Base-by-base conservation (phyloP, 1,140 invertebrate genomes). In the Pseudomyrmex gracilis region DNA sequence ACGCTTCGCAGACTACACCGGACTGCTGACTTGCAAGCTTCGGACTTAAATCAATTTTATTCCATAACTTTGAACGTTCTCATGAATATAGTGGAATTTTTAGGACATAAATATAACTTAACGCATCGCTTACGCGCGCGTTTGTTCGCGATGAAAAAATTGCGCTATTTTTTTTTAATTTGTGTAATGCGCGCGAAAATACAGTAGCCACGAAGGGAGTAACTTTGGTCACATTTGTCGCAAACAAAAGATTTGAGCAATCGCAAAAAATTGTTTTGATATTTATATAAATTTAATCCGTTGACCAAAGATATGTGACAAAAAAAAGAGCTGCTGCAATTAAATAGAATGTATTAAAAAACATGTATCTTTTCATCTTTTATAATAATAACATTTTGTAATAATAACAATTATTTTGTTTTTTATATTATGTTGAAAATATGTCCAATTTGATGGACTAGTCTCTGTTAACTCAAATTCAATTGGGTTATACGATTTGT, bases 11-110 rank as follows among this genome's bases (percentile, higher is more conserved):
- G 51, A 49, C 47, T 70, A 58, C 24, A 43, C 12, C 53, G 20
- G 15, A 34, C 13, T 8, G 34, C 45, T 22, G 53, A 43, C 15
- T 57, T n/a, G 55, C 10, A 3, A 47, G 66, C 63, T 66, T n/a
- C 49, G 22, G 13, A 15, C 43, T 76, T 64, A 76, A 80, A 58
- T 71, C 66, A 53, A 80, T 80, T 71, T 80, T 47, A 80, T 71
- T 58, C n/a, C n/a, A 15, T 4, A 55, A 61, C 76, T 80, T 58
- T 9, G 8, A 53, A 70, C 43, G 20, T 12, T 34, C n/a, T 17
- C 22, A 1, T 58, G 20, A 13, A 51, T 55, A 13, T 2, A 20
- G 22, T 61, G 5, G 7, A 20, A 15, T 78, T 49, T 78, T 70
- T 70, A 58, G 15, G 20, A 24, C 45, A 78, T 45, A 55, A 77